Percentiles rank a stretch among this genome's conserved stretches.
phyloP scores from a whole-genome alignment of 2,888 invertebrate species.

The Norana najaformis region DNA sequence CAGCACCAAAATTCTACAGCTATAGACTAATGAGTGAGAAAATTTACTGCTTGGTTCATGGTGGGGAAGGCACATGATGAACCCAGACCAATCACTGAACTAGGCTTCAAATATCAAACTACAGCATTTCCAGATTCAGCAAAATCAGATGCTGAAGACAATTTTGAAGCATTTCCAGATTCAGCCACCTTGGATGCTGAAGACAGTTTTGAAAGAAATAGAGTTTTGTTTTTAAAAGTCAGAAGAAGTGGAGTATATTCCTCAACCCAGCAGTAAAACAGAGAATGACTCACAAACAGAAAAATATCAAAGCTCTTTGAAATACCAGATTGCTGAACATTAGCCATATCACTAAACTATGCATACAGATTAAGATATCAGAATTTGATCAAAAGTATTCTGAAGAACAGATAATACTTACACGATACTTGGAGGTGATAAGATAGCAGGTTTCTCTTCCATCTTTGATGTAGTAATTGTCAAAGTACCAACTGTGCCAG shows the following conservation, averaged over 20 bases:
- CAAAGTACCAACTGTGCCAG: not conserved
- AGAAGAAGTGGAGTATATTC: constrained; percentile 13
- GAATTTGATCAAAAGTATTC: not conserved
- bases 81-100: too few species aligned
- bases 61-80: too few species aligned
- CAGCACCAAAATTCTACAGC: too few species aligned
- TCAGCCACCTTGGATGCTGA: too few species aligned
- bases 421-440: not conserved
- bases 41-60: too few species aligned
- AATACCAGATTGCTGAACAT: too few species aligned
- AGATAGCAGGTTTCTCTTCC: not conserved
- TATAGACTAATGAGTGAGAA: too few species aligned
- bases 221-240: not conserved
- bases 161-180: too few species aligned
- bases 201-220: too few species aligned
- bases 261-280: not conserved
- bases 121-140: not conserved
- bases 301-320: not conserved
- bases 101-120: too few species aligned
- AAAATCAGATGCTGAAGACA: not conserved
- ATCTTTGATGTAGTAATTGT: not conserved
- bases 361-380: too few species aligned
- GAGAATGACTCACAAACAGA: not conserved
- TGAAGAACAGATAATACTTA: not conserved
- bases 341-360: too few species aligned